Conservation (phyloP, 1,140 invertebrate genomes). For the Cydia splendana region DNA sequence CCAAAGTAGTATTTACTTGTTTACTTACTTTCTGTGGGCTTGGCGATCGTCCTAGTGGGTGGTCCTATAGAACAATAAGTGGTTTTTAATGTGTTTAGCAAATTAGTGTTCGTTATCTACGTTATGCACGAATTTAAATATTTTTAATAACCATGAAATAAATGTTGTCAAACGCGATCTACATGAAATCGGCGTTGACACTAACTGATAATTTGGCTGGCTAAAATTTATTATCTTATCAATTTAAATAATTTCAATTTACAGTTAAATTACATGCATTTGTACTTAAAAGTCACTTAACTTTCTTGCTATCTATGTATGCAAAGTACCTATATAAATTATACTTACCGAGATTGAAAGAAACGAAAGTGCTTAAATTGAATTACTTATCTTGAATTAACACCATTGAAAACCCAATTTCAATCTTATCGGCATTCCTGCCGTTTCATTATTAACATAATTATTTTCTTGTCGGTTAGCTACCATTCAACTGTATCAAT, state of each 20-base stretch:
- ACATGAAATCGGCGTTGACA: neutral
- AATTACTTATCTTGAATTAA: conserved; percentile 29
- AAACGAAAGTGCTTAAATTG: conserved; percentile 26
- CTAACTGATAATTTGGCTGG: neutral
- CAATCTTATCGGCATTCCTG: conserved; percentile 26
- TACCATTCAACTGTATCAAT: conserved; percentile 30
- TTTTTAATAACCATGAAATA: neutral
- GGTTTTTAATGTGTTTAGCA: neutral
- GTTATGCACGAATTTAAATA: neutral
- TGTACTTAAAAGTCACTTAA: conserved; percentile 2
- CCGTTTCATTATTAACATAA: conserved; percentile 31
- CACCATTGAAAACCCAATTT: conserved; percentile 24
- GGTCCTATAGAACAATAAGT: neutral
- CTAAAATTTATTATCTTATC: neutral
- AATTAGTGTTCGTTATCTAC: neutral
- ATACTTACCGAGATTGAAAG: neutral
- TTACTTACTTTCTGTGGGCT: neutral
- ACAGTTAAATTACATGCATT: neutral
- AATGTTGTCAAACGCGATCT: neutral
- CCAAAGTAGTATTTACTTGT: neutral
- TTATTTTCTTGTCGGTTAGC: conserved; percentile 14
- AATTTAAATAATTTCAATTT: neutral
- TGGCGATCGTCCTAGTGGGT: neutral
- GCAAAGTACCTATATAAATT: neutral
- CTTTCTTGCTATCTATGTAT: conserved; percentile 5